These are phyloP conservation scores for Athetis lepigone DNA, from an alignment of 2,888 invertebrate species.

Conservation along the genomic window DNA sequence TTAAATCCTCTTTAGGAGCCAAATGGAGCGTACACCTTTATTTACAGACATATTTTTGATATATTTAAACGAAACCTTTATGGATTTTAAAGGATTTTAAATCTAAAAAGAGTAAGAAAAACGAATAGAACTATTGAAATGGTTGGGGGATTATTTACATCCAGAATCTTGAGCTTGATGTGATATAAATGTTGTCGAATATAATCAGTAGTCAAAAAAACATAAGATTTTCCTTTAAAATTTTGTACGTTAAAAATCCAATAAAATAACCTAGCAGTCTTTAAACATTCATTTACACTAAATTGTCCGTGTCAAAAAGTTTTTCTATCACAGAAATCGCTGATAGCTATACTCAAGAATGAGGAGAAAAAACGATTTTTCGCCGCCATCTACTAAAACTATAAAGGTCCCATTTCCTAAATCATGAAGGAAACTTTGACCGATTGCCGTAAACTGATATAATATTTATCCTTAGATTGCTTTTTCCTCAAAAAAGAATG, in stretches of 20 bases:
- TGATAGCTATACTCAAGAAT: conserved; percentile 51
- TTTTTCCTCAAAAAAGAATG: conserved; percentile 69
- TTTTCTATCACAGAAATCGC: conserved; percentile 59
- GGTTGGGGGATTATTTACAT: no score
- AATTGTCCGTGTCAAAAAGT: conserved; percentile 52
- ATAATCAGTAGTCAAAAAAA: not conserved
- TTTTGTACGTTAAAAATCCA: conserved; percentile 10
- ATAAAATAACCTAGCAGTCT: conserved; percentile 23
- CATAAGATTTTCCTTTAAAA: conserved; percentile 29
- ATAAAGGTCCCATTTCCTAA: conserved; percentile 66
- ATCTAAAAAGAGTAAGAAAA: no score
- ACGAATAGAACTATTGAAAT: no score
- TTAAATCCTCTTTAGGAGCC: conserved; percentile 50
- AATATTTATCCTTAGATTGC: conserved; percentile 74
- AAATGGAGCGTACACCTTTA: conserved; percentile 34
- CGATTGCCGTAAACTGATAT: conserved; percentile 71
- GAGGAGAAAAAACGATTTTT: conserved; percentile 50
- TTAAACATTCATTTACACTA: conserved; percentile 48
- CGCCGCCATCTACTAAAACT: conserved; percentile 61
- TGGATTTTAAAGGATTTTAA: not conserved
- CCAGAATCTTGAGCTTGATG: no score
- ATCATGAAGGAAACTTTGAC: conserved; percentile 69
- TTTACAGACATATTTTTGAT: conserved; percentile 34
- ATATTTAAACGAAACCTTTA: conserved; percentile 1
- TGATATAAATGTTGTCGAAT: no score